Evolutionary conservation across 2,113 vertebrate species (phyloP), one percentile per base, ranked within the genome.

Genomic region (Limanda limanda): DNA sequence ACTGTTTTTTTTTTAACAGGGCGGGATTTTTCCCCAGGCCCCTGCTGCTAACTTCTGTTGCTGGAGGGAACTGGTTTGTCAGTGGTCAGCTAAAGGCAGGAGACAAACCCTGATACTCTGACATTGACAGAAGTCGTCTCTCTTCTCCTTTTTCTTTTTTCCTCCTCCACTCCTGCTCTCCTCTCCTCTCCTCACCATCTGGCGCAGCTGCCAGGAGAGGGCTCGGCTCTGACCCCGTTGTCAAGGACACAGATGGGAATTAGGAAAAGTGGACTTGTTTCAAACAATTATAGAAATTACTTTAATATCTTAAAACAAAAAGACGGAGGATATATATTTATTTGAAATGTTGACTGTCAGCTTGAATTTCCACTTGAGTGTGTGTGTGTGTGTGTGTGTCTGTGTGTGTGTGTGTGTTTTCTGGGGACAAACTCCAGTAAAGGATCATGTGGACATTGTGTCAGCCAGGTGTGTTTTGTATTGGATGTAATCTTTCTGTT

Each of bases 201-300:
- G 92, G 88, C 82, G 78, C 93, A 93, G 94, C 94, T 95, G 93
- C 94, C 88, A 76, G 89, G 85, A 86, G 85, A 84, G 82, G 81
- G 76, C 86, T 88, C 70, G 25, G 75, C 86, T 88, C 65, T 94
- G 95, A 96, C 96, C 95, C 92, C 87, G 89, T 93, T 96, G 95
- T 96, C 95, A 96, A 95, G 93, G 95, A 95, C 95, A 92, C 95
- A 95, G 94, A 95, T 95, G 95, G 94, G 95, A 96, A 96, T 97
- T 97, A 95, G 92, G 92, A 94, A 94, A 95, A 95, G 95, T 95
- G 94, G 93, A 93, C 91, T 95, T 95, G 91, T 93, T 96, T 95
- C 92, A 93, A 97, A 94, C 91, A 97, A 97, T 98, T 97, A 96
- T 92, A 94, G 92, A 95, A 97, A 96, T 97, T 97, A 96, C 93